Base-by-base conservation (phyloP, 2,797 vertebrate genomes). In the Galagoides demidoff region DNA sequence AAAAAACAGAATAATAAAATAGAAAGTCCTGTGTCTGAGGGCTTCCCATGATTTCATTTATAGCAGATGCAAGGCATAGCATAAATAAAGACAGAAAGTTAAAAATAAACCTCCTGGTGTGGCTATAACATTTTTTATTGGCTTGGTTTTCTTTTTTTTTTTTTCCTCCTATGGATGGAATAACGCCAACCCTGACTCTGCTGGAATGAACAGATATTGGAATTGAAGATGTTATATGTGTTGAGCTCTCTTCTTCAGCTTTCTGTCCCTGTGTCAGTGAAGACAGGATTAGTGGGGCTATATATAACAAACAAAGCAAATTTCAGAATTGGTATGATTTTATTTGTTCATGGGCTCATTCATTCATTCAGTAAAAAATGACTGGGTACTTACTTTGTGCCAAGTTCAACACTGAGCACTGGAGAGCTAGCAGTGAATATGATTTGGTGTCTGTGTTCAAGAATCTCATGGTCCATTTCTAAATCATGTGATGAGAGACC, bases 31-130 rank as follows among this genome's bases (percentile, higher is more conserved):
- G 3, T 87, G 16, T 37, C 45, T 43, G 17, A 37, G 94, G 45
- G 52, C 64, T 89, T 85, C 6, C 16, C 29, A 78, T 61, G 4
- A 73, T 78, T 95, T 92, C 68, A 92, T 85, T 86, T 76, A 25
- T 5, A 45, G 22, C 29, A 78, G n/a, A 88, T 66, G 1, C 39
- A 61, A 90, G 37, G 25, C 2, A 25, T 57, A 82, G 25, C 2
- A 25, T 57, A 82, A 96, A 78, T 43, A 84, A 93, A 78, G 19
- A 81, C 2, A 43, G 27, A 0, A 1, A 85, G 82, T 64, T 68
- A 93, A 93, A 96, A 85, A 74, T 74, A 92, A 79, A 45, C 7
- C 25, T 90, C 12, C 37, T 92, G 27, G 22, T 83, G 25, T 85
- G 52, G 20, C 31, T 87, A 10, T 19, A 27, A 23, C 3, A 86